phyloP scores from a whole-genome alignment of 2,888 invertebrate species.

The Ligdia adustata region DNA sequence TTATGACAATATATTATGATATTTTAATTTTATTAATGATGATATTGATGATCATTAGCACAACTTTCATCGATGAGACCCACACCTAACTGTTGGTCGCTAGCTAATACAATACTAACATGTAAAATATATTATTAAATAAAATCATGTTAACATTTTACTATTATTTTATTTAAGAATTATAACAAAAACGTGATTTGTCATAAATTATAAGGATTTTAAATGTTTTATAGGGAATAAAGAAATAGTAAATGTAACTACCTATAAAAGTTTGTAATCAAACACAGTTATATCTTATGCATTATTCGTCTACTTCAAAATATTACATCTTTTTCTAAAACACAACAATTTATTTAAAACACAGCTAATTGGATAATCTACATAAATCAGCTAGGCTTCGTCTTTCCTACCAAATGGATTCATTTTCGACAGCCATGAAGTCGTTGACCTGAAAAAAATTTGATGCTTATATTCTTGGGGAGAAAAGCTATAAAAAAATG shows the following conservation, averaged over 20 bases:
- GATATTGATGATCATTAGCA: too few relatives aligned
- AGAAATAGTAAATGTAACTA: not conserved
- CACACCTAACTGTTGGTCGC: too few relatives aligned
- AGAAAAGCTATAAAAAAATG: too few relatives aligned
- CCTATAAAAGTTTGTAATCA: conserved; percentile 2
- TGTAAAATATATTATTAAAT: conserved; percentile 16
- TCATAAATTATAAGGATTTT: too few relatives aligned
- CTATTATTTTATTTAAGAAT: conserved; percentile 3
- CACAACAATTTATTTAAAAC: conserved; percentile 55
- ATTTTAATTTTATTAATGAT: too few relatives aligned
- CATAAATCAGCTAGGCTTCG: conserved; percentile 73
- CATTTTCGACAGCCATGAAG: conserved; percentile 89
- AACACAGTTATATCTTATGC: conserved; percentile 16
- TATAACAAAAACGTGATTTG: not conserved
- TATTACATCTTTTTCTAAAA: conserved; percentile 63
- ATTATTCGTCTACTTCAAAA: conserved; percentile 63
- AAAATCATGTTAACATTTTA: conserved; percentile 9
- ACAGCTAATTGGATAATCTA: conserved; percentile 36
- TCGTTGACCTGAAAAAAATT: conserved; percentile 62
- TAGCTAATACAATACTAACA: too few relatives aligned
- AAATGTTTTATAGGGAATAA: not conserved
- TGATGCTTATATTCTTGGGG: too few relatives aligned
- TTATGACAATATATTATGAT: conserved; percentile 19
- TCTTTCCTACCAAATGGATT: conserved; percentile 91
- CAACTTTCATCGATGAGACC: too few relatives aligned